These are phyloP conservation scores for Sinonovacula constricta DNA, from an alignment of 1,140 invertebrate genomes.

Conservation along the genomic window DNA sequence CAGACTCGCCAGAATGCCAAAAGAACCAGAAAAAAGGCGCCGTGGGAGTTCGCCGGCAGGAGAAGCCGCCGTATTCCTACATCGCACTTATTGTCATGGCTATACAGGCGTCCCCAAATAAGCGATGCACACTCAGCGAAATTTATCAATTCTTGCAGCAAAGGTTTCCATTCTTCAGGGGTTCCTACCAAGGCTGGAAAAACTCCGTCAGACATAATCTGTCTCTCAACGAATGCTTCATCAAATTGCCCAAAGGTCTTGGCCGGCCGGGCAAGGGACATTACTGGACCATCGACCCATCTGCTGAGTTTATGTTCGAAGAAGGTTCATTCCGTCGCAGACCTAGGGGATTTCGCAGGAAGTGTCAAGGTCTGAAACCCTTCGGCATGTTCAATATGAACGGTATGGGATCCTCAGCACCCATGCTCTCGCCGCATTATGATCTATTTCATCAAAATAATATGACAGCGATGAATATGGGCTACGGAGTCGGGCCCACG, in stretches of 20 bases:
- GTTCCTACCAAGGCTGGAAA: slow-evolving; percentile 98
- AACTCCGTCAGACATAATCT: slow-evolving; percentile 98
- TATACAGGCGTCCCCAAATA: slow-evolving; percentile 85
- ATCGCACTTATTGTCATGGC: slow-evolving; percentile 99
- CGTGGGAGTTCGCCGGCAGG: slow-evolving; percentile 78
- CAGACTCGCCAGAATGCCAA: slow-evolving; percentile 36
- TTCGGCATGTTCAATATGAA: slow-evolving; percentile 76
- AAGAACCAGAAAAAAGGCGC: slow-evolving; percentile 66
- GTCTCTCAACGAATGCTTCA: slow-evolving; percentile 98
- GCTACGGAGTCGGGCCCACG: slow-evolving; percentile 56
- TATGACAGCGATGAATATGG: slow-evolving; percentile 66
- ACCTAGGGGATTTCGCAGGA: slow-evolving; percentile 94
- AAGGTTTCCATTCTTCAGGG: slow-evolving; percentile 90
- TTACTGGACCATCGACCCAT: slow-evolving; percentile 98
- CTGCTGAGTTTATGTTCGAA: slow-evolving; percentile 98
- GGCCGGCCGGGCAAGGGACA: slow-evolving; percentile 96
- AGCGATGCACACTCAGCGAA: slow-evolving; percentile 79
- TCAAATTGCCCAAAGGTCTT: slow-evolving; percentile 81
- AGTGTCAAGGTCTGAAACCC: slow-evolving; percentile 80
- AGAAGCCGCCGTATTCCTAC: slow-evolving; percentile 98
- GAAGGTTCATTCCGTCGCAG: slow-evolving; percentile 95
- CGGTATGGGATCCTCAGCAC: slow-evolving; percentile 55
- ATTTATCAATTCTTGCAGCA: slow-evolving; percentile 80
- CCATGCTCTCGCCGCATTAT: slow-evolving; percentile 70
- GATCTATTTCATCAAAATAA: slow-evolving; percentile 72